Percentiles rank a stretch among this genome's conserved stretches.
Conservation (phyloP, 2,113 vertebrate species). For the Gallinago paraguaiae region DNA sequence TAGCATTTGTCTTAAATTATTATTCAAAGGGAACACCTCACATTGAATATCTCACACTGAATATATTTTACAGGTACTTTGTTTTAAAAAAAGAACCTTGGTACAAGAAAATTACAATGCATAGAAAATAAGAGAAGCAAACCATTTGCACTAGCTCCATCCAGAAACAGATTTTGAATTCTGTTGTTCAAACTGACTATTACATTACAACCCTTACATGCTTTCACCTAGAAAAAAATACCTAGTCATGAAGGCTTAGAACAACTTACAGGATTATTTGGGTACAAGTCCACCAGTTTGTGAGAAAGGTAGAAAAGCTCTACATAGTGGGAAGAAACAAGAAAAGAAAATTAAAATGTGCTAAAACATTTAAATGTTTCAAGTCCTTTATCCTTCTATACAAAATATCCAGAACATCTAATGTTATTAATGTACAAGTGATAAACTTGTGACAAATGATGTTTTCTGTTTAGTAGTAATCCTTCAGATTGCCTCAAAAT, state of each 20-base stretch:
- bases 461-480: neutral
- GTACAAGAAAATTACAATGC: neutral
- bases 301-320: constrained; percentile 99
- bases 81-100: neutral
- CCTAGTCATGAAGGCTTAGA: neutral
- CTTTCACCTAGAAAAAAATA: neutral
- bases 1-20: neutral
- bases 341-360: constrained; percentile 32
- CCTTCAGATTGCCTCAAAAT: neutral
- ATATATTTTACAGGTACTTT: neutral
- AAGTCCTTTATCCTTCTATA: neutral
- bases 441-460: neutral
- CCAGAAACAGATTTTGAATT: neutral
- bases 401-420: neutral
- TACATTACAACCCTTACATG: neutral
- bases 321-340: constrained; percentile 55
- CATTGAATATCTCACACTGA: neutral
- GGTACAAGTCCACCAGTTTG: constrained; percentile 98
- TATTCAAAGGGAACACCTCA: neutral
- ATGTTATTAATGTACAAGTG: neutral
- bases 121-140: neutral
- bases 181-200: neutral
- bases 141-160: neutral
- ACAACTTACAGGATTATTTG: constrained; percentile 95
- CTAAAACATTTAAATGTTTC: neutral